A percentile compares a stretch with the other conserved stretches of the same genome.
phyloP scores from a whole-genome alignment of 2,797 vertebrate species.

The Eupleurogrammus muticus region DNA sequence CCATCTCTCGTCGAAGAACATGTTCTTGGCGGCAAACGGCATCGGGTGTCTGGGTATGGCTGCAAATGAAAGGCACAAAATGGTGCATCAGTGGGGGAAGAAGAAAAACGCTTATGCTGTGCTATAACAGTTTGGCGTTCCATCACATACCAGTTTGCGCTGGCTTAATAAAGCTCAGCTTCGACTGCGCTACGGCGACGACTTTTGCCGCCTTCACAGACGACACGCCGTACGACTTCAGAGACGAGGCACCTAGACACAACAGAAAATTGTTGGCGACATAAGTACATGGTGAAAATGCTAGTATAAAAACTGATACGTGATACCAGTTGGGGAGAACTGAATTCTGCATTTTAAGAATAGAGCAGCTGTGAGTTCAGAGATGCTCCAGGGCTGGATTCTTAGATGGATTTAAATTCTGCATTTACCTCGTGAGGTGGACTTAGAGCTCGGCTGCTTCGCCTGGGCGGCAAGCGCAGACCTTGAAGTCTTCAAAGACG shows the following conservation, averaged over 20 bases:
- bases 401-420: background rate
- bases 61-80: slow-evolving; percentile 49
- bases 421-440: slow-evolving; percentile 57
- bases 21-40: slow-evolving; percentile 96
- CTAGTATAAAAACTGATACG: no score
- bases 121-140: background rate
- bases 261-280: background rate
- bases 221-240: slow-evolving; percentile 62
- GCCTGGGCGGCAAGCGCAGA: slow-evolving; percentile 43
- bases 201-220: slow-evolving; percentile 78
- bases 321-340: no score
- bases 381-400: background rate
- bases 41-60: slow-evolving; percentile 94
- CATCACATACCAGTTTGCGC: slow-evolving; percentile 85
- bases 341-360: background rate
- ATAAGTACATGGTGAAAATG: no score
- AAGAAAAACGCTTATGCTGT: rapidly evolving
- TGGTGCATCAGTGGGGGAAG: background rate
- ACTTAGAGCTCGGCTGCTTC: slow-evolving; percentile 61
- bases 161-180: slow-evolving; percentile 88
- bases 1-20: slow-evolving; percentile 98
- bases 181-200: slow-evolving; percentile 88
- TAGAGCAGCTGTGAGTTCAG: background rate
- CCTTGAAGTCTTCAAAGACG: slow-evolving; percentile 55
- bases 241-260: slow-evolving; percentile 63